Conservation (phyloP, 2,113 vertebrate genomes). For the Heloderma charlesbogerti region DNA sequence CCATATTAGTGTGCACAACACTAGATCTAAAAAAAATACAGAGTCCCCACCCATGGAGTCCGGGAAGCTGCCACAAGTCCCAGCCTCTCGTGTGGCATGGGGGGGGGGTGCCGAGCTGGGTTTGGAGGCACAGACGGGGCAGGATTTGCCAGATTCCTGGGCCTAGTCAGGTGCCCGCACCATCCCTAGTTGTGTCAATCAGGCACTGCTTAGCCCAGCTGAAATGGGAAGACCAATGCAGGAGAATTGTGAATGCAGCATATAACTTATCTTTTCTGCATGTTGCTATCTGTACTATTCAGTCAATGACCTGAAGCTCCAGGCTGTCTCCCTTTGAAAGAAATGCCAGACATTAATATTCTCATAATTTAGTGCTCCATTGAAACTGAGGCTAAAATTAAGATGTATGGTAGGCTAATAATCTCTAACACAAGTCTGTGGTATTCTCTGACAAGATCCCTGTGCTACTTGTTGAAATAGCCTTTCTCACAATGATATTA, state of each 20-base stretch:
- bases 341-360: neutral
- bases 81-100: no score
- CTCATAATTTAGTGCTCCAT: neutral
- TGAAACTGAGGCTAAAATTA: neutral
- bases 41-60: no score
- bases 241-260: neutral
- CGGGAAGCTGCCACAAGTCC: no score
- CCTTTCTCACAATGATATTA: slow-evolving; percentile 15
- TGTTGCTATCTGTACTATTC: rapidly evolving
- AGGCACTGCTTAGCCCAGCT: neutral
- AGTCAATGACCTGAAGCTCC: neutral
- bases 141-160: no score
- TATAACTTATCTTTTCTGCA: neutral
- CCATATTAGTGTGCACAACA: no score
- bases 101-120: no score
- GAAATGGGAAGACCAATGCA: rapidly evolving
- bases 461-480: neutral
- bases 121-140: no score
- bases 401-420: slow-evolving; percentile 19
- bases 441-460: slow-evolving; percentile 8
- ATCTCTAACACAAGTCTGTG: neutral
- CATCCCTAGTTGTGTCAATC: neutral
- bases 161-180: no score
- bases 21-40: no score
- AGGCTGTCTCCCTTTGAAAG: rapidly evolving